Evolutionary conservation across 2,888 invertebrate genomes (phyloP).

Genomic region (Calliphora vomitoria): DNA sequence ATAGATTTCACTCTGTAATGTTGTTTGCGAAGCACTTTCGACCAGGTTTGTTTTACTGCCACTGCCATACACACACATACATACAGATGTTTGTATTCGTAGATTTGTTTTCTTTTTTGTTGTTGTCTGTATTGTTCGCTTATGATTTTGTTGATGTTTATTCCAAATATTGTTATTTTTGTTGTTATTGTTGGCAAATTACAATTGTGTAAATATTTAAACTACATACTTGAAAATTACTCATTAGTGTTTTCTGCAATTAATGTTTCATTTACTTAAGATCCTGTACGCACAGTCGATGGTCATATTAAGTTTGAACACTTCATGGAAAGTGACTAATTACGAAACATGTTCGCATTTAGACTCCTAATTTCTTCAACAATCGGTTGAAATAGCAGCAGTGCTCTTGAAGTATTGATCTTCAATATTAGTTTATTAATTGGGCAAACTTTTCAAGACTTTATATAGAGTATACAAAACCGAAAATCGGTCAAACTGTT

Average conservation of each 20-base stretch:
- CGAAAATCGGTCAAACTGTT: no score
- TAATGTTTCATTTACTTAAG: conserved; percentile 71
- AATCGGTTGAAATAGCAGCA: no score
- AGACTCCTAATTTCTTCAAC: no score
- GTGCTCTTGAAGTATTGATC: no score
- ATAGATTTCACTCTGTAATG: conserved; percentile 76
- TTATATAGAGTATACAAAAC: no score
- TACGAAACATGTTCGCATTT: neutral
- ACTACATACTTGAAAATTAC: conserved; percentile 81
- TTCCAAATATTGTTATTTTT: conserved; percentile 52
- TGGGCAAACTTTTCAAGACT: no score
- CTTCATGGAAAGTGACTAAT: neutral
- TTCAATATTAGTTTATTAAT: no score
- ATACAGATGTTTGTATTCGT: neutral
- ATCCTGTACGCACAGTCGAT: conserved; percentile 4
- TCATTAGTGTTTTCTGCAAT: conserved; percentile 79
- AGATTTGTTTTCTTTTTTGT: neutral
- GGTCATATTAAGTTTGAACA: conserved; percentile 12
- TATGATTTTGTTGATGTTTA: conserved; percentile 50
- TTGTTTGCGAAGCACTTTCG: conserved; percentile 79
- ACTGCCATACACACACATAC: neutral
- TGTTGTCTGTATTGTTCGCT: conserved; percentile 50
- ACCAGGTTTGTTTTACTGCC: conserved; percentile 20
- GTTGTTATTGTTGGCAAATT: conserved; percentile 77
- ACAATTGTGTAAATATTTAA: conserved; percentile 83